Conservation (phyloP, 35 echinoderm and acorn worm genomes). For the Hemicentrotus pulcherrimus region DNA sequence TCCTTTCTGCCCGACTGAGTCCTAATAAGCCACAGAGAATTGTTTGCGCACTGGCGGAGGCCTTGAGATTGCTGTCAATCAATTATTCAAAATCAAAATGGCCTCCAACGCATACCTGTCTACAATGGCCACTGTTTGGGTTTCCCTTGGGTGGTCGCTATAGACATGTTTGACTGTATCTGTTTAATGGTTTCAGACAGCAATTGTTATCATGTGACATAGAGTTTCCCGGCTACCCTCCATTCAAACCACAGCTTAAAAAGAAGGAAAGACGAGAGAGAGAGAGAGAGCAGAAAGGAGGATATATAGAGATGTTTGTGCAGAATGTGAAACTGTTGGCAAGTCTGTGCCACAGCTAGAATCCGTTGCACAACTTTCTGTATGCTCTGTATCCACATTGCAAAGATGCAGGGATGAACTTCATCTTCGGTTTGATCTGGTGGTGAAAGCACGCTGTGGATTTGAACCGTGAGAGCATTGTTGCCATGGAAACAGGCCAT, state of each 20-base stretch:
- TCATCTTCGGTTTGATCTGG: not conserved
- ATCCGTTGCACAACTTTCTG: not conserved
- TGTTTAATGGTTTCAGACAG: not conserved
- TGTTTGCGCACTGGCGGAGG: no score
- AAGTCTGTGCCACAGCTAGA: not conserved
- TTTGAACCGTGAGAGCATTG: not conserved
- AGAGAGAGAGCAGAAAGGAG: not conserved
- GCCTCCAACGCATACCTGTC: no score
- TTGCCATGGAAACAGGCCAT: not conserved
- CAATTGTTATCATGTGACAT: not conserved
- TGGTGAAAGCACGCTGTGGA: not conserved
- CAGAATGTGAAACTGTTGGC: not conserved
- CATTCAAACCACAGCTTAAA: not conserved
- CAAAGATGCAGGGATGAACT: not conserved
- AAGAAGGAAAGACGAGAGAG: not conserved
- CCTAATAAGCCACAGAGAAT: no score
- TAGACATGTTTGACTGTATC: no score
- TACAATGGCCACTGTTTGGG: no score
- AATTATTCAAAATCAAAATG: no score
- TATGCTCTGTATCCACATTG: not conserved
- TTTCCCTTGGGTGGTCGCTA: no score
- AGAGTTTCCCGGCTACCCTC: not conserved
- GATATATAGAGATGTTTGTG: not conserved
- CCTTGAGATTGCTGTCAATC: no score
- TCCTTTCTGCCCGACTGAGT: no score